phyloP scores from a whole-genome alignment of 2,888 invertebrate genomes.

The Pyrocoelia pectoralis region DNA sequence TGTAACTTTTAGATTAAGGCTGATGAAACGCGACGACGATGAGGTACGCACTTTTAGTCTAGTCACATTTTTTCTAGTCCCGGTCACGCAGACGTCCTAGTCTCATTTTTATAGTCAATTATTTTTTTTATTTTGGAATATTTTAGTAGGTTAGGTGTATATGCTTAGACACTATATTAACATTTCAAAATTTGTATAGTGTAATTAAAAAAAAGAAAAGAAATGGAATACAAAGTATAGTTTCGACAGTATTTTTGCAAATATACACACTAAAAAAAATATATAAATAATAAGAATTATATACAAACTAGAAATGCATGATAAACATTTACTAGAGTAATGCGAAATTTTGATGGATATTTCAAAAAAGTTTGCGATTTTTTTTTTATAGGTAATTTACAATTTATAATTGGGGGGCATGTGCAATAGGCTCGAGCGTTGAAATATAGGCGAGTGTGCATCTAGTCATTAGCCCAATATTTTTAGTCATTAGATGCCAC shows the following conservation, averaged over 20 bases:
- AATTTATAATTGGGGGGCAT: constrained; percentile 45
- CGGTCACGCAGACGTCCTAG: constrained; percentile 53
- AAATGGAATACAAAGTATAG: constrained; percentile 52
- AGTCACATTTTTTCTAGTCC: constrained; percentile 52
- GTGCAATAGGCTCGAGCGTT: constrained; percentile 58
- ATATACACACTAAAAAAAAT: constrained; percentile 45
- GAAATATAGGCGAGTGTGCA: constrained; percentile 58
- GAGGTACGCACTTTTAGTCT: constrained; percentile 49
- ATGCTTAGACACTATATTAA: constrained; percentile 30
- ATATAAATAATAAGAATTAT: constrained; percentile 22
- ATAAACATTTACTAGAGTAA: constrained; percentile 18
- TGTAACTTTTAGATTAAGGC: constrained; percentile 50
- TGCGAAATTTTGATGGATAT: neutral
- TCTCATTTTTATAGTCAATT: constrained; percentile 59
- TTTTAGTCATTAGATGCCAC: constrained; percentile 42
- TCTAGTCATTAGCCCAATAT: constrained; percentile 59
- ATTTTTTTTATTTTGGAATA: constrained; percentile 45
- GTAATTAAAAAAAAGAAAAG: constrained; percentile 36
- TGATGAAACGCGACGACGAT: constrained; percentile 50
- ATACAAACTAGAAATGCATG: constrained; percentile 21
- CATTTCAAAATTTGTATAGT: constrained; percentile 41
- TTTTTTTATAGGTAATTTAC: constrained; percentile 11
- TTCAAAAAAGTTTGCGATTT: neutral
- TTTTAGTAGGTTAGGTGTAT: constrained; percentile 31
- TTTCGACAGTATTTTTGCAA: constrained; percentile 62